Percentiles rank a stretch among this genome's conserved stretches.
Evolutionary conservation across 2,797 vertebrate genomes (phyloP).

Genomic region (Microchirus variegatus): DNA sequence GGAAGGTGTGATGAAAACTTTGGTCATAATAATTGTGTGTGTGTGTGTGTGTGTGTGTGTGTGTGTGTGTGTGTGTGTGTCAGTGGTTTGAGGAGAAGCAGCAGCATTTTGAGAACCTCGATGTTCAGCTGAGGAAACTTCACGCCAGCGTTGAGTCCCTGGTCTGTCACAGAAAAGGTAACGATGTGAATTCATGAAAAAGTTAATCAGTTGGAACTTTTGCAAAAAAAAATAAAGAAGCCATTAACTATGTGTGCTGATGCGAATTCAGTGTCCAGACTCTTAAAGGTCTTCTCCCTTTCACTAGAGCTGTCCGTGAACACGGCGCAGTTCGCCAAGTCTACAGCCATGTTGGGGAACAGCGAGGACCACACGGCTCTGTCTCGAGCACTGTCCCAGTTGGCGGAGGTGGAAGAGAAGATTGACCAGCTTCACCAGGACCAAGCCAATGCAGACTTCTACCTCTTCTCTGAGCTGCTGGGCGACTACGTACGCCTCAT

Average conservation of each 20-base stretch:
- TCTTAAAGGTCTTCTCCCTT: neutral
- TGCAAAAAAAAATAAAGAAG: no score
- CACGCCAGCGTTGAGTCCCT: conserved; percentile 92
- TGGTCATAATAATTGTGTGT: neutral
- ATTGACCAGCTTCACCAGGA: conserved; percentile 96
- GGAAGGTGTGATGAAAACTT: no score
- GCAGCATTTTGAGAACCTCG: conserved; percentile 97
- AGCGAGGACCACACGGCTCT: conserved; percentile 97
- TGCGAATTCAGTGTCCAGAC: no score
- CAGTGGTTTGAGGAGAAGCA: conserved; percentile 99
- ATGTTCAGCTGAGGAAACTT: conserved; percentile 94
- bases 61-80: conserved; percentile 34
- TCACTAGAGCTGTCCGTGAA: conserved; percentile 91
- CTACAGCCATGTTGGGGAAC: conserved; percentile 97
- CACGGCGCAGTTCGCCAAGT: conserved; percentile 95
- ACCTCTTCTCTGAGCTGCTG: conserved; percentile 93
- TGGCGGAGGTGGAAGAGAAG: conserved; percentile 98
- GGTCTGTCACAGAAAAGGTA: conserved; percentile 96
- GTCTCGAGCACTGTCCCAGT: conserved; percentile 94
- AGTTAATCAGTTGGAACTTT: no score
- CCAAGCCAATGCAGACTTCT: conserved; percentile 94
- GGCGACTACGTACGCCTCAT: conserved; percentile 96
- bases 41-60: neutral
- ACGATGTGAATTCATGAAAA: no score
- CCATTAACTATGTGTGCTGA: no score